Conservation (phyloP, 2,113 vertebrate species). For the Thunnus thynnus region DNA sequence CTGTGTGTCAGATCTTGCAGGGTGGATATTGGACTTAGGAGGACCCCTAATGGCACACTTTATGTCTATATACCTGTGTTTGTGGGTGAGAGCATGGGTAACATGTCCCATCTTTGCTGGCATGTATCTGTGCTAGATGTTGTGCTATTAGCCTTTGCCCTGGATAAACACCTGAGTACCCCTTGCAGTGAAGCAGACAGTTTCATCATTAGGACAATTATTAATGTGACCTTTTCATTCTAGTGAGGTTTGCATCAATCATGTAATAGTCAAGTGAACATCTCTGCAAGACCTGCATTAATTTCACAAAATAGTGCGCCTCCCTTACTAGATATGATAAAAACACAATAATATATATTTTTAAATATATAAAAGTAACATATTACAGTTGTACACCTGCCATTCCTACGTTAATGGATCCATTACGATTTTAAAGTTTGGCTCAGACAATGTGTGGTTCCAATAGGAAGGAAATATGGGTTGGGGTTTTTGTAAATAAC, state of each 20-base stretch:
- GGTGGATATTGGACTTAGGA: background rate
- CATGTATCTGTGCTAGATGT: background rate
- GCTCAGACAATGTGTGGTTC: background rate
- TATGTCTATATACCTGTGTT: background rate
- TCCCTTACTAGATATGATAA: background rate
- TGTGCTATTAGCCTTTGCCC: background rate
- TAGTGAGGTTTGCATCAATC: constrained; percentile 51
- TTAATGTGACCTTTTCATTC: constrained; percentile 59
- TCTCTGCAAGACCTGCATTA: constrained; percentile 15
- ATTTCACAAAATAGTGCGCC: background rate
- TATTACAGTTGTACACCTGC: too few relatives aligned
- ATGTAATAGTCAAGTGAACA: constrained; percentile 17
- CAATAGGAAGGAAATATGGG: background rate
- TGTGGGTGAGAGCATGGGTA: background rate
- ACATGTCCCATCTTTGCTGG: background rate
- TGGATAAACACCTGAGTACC: constrained; percentile 20
- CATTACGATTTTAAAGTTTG: background rate
- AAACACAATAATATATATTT: background rate
- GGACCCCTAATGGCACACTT: too few relatives aligned
- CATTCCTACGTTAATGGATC: background rate
- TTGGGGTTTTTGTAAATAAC: too few relatives aligned
- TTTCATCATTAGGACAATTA: constrained; percentile 52
- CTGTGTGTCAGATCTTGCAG: background rate
- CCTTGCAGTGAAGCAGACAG: constrained; percentile 17
- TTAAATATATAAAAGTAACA: too few relatives aligned